These are phyloP conservation scores for Brevipalpus yothersi DNA, from an alignment of 1,140 invertebrate species.

Conservation along the genomic window DNA sequence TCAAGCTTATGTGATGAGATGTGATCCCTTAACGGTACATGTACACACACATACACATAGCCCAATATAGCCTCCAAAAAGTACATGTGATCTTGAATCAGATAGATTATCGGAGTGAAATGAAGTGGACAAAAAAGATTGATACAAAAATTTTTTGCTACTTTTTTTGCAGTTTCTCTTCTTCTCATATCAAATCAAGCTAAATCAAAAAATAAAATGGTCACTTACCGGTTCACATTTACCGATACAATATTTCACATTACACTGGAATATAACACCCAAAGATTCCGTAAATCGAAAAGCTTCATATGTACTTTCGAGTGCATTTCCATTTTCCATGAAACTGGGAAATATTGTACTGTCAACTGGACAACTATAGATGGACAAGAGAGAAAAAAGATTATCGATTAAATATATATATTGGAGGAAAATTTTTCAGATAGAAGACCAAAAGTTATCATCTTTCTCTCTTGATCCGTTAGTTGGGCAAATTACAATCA, in stretches of 20 bases:
- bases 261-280: constrained; percentile 88
- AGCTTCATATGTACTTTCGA: constrained; percentile 74
- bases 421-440: neutral
- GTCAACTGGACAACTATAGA: constrained; percentile 58
- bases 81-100: too few species aligned
- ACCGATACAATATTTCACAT: constrained; percentile 83
- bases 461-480: neutral
- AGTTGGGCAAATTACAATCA: neutral
- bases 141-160: neutral
- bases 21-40: too few species aligned
- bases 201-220: neutral
- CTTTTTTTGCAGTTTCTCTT: too few species aligned
- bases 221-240: constrained; percentile 57
- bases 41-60: too few species aligned
- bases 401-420: neutral
- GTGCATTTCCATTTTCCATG: constrained; percentile 45
- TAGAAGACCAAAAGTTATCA: neutral
- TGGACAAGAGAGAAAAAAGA: neutral
- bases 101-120: too few species aligned
- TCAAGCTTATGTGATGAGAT: too few species aligned
- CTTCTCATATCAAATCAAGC: neutral
- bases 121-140: too few species aligned
- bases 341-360: constrained; percentile 60
- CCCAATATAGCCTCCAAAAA: too few species aligned
- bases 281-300: constrained; percentile 88